A percentile compares a stretch with the other conserved stretches of the same genome.
Conservation (phyloP, 2,888 invertebrate species). For the Nemapogon koenigi region DNA sequence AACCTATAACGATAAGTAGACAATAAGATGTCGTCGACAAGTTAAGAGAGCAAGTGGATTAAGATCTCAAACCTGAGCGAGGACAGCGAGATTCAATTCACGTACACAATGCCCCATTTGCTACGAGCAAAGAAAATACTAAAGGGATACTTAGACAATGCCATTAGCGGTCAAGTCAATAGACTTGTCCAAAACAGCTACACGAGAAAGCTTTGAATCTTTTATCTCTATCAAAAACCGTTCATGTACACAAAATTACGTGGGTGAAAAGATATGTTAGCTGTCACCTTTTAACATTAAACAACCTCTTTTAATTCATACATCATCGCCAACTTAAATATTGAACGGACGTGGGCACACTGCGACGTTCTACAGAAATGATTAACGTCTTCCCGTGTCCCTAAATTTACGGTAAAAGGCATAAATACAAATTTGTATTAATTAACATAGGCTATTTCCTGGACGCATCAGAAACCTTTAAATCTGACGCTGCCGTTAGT, state of each 20-base stretch:
- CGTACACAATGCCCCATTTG: conserved; percentile 12
- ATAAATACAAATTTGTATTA: conserved; percentile 39
- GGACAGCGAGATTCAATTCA: conserved; percentile 7
- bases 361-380: conserved; percentile 7
- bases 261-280: too few species aligned
- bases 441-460: conserved; percentile 44
- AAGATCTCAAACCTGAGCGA: conserved; percentile 9
- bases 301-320: too few species aligned
- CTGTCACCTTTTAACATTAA: too few species aligned
- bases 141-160: too few species aligned
- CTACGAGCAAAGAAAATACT: too few species aligned
- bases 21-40: conserved; percentile 3
- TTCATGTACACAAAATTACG: too few species aligned
- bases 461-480: conserved; percentile 7
- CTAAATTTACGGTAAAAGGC: conserved; percentile 7
- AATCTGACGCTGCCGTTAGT: conserved; percentile 11
- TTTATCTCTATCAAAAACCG: too few species aligned
- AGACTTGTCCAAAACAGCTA: too few species aligned
- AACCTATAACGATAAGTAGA: too few species aligned
- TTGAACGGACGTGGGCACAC: conserved; percentile 5
- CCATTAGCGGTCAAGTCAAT: too few species aligned
- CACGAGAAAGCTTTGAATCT: too few species aligned
- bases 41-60: conserved; percentile 6
- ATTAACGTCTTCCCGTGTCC: conserved; percentile 13
- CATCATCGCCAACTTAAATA: background rate